Percentiles rank a stretch among this genome's conserved stretches.
Conservation (phyloP, 2,113 vertebrate genomes). For the Pyxicephalus adspersus region DNA sequence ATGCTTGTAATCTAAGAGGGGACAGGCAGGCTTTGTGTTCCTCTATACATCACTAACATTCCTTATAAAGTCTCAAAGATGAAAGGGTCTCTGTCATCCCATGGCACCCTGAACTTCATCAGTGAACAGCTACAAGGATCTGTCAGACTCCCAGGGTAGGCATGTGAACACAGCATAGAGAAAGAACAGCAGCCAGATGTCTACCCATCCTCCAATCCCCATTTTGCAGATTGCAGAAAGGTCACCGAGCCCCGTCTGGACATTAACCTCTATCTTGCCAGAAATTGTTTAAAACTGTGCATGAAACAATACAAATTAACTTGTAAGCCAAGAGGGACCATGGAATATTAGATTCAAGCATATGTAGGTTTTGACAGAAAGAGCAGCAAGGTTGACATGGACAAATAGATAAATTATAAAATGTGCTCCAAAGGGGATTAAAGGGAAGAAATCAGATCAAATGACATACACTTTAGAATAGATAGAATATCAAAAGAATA, state of each 20-base stretch:
- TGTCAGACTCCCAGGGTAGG: conserved; percentile 11
- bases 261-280: conserved; percentile 48
- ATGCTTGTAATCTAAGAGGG: neutral
- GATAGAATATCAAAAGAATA: conserved; percentile 27
- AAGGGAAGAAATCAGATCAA: conserved; percentile 18
- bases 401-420: conserved; percentile 1
- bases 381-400: neutral
- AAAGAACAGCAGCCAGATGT: conserved; percentile 45
- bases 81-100: conserved; percentile 10
- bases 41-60: conserved; percentile 20
- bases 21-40: conserved; percentile 16
- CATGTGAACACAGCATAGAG: conserved; percentile 27
- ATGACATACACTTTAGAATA: neutral
- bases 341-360: conserved; percentile 37
- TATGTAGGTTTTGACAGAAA: conserved; percentile 16
- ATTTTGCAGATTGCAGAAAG: conserved; percentile 49
- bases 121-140: conserved; percentile 32
- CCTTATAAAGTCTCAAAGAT: conserved; percentile 20
- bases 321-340: neutral
- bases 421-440: conserved; percentile 3
- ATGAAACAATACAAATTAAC: conserved; percentile 16
- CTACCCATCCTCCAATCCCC: conserved; percentile 46
- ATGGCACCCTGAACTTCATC: conserved; percentile 17
- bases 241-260: conserved; percentile 52
- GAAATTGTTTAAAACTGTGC: neutral